These are phyloP conservation scores for Exocentrus adspersus DNA, from an alignment of 2,888 invertebrate genomes.

Conservation along the genomic window DNA sequence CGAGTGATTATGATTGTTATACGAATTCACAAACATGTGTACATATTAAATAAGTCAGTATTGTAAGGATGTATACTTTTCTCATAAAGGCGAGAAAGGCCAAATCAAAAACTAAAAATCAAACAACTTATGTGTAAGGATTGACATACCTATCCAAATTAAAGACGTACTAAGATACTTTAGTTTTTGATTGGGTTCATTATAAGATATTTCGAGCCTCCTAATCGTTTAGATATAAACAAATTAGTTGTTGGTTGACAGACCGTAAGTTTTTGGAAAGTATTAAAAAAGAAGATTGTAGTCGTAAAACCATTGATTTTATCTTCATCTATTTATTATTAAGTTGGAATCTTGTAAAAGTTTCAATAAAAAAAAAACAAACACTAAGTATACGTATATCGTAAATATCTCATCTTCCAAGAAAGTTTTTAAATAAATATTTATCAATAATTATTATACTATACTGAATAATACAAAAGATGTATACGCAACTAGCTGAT, in stretches of 20 bases:
- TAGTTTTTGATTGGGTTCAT: constrained; percentile 39
- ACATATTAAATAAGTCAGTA: constrained; percentile 62
- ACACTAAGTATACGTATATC: constrained; percentile 82
- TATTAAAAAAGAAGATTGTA: constrained; percentile 46
- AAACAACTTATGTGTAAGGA: constrained; percentile 34
- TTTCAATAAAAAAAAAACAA: constrained; percentile 65
- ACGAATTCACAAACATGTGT: constrained; percentile 62
- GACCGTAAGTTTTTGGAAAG: constrained; percentile 49
- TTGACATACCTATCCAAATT: constrained; percentile 37
- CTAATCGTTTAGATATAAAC: constrained; percentile 49
- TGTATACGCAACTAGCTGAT: constrained; percentile 77
- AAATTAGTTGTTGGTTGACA: constrained; percentile 55
- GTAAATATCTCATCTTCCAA: constrained; percentile 72
- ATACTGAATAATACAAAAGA: constrained; percentile 73
- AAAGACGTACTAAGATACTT: constrained; percentile 41
- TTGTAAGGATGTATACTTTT: constrained; percentile 60
- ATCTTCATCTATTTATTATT: constrained; percentile 42
- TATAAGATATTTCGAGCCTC: constrained; percentile 35
- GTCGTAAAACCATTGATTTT: constrained; percentile 46
- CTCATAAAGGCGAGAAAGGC: constrained; percentile 35
- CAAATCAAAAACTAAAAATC: constrained; percentile 41
- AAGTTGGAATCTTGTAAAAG: constrained; percentile 45
- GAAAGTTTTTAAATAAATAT: constrained; percentile 64
- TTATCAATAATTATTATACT: constrained; percentile 65
- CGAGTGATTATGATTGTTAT: constrained; percentile 64